Evolutionary conservation across 2,888 invertebrate species (phyloP), one percentile per base, ranked within the genome.

Genomic region (Metalampra italica): DNA sequence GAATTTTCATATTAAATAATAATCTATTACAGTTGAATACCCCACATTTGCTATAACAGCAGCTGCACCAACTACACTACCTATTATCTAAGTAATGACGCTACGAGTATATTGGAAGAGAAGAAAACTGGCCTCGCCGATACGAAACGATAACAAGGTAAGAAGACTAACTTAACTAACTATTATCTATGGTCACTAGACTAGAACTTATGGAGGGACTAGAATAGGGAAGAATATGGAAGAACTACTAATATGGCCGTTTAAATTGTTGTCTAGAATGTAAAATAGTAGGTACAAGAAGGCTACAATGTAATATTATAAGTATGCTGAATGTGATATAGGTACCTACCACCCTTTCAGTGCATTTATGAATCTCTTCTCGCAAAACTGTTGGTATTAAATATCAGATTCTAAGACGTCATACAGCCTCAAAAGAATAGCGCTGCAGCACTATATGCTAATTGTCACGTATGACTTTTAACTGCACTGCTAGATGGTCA

Each of bases 141-240:
- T 62, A 70, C 61, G 64, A 77, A 85, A 82, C 71, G 55, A 82
- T 82, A 86, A 86, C 83, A 81, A 71, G 52, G 43, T 48, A 54
- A 51, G 22, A 22, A 56, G 53, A 62, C 54, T 54, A 62, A 59
- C n/a, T n/a, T n/a, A n/a, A 57, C 47, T 54, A 61, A 57, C 13
- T 46, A 68, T 67, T 68, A 74, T 56, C 54, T 64, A 54, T 52
- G 50, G 55, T 58, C 36, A 62, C 72, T 77, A 80, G 68, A 73
- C 78, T 82, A 82, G 66, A 71, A 75, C 68, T 56, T 66, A 61
- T 85, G 87, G 86, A 88, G 84, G 87, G 87, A 87, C 77, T 86
- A 80, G 72, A 75, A 74, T 73, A 71, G 71, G 71, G 75, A 70
- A 11, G 9, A 22, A 70, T 65, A 69, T 78, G 78, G 79, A 79